Evolutionary conservation across 1,140 invertebrate species (phyloP).

Genomic region (Diuraphis noxia): DNA sequence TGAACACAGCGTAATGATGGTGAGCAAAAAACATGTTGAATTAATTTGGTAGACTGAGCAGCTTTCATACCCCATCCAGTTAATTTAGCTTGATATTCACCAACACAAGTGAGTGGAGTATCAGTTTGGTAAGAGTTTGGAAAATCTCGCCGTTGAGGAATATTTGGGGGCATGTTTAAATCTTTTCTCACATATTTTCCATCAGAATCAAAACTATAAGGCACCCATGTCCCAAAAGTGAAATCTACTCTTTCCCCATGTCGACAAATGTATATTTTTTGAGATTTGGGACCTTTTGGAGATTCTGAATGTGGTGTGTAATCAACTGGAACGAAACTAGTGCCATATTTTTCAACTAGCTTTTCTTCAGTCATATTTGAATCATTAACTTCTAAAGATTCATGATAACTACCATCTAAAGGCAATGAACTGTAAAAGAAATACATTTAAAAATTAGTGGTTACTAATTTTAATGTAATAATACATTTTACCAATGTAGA

Average conservation of each 20-base stretch:
- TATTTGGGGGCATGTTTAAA: constrained; percentile 82
- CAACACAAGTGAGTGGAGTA: constrained; percentile 83
- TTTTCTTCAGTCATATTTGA: constrained; percentile 17
- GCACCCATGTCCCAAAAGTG: constrained; percentile 86
- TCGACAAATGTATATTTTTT: constrained; percentile 75
- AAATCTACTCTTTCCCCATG: constrained; percentile 91
- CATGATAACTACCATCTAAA: constrained; percentile 25
- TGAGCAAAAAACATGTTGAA: constrained; percentile 80
- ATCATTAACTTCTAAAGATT: background rate
- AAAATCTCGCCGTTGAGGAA: constrained; percentile 67
- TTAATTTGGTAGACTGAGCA: constrained; percentile 64
- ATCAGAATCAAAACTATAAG: constrained; percentile 58
- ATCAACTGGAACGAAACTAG: background rate
- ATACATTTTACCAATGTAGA: constrained; percentile 66
- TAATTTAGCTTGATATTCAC: constrained; percentile 71
- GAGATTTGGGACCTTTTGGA: constrained; percentile 49
- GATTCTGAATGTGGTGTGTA: background rate
- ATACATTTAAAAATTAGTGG: background rate
- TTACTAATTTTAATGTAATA: background rate
- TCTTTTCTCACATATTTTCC: constrained; percentile 76
- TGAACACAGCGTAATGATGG: constrained; percentile 89
- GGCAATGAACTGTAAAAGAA: constrained; percentile 30
- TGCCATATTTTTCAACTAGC: constrained; percentile 9
- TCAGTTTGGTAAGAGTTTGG: constrained; percentile 77
- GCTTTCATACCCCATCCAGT: constrained; percentile 78